Evolutionary conservation across 2,888 invertebrate genomes (phyloP).

Genomic region (Orchesellides sinensis): DNA sequence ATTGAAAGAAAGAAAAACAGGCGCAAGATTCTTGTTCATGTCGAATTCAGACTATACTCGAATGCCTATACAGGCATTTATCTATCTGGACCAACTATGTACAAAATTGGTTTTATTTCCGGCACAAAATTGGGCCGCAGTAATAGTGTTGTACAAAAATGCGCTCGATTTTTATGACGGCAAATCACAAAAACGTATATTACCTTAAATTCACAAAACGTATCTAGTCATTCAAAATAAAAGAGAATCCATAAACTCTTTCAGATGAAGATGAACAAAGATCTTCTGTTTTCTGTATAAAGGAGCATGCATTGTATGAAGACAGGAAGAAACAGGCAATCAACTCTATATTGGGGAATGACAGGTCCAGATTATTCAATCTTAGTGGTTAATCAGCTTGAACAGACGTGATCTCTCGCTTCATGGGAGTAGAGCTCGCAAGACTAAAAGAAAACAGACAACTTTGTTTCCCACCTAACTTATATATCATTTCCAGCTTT

Average conservation of each 20-base stretch:
- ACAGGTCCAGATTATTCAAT: constrained; percentile 58
- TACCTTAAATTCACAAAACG: too few relatives aligned
- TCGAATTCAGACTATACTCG: too few relatives aligned
- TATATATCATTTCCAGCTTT: background rate
- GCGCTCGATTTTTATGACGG: too few relatives aligned
- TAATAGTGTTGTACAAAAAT: too few relatives aligned
- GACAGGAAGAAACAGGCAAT: constrained; percentile 8
- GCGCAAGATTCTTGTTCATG: background rate
- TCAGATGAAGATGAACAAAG: background rate
- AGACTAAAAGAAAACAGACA: background rate
- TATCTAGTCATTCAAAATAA: too few relatives aligned
- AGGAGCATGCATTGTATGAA: background rate
- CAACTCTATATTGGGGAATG: constrained; percentile 27
- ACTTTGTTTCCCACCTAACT: background rate
- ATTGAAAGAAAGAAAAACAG: background rate
- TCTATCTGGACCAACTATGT: too few relatives aligned
- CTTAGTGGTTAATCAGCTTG: constrained; percentile 49
- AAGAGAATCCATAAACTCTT: background rate
- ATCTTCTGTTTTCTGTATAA: background rate
- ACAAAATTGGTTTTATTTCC: background rate
- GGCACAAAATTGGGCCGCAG: background rate
- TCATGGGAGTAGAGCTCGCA: background rate
- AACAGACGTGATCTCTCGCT: constrained; percentile 50
- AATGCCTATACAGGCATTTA: too few relatives aligned
- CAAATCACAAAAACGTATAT: too few relatives aligned